Evolutionary conservation across 2,113 vertebrate species (phyloP).

Genomic region (Genyomyrus donnyi): DNA sequence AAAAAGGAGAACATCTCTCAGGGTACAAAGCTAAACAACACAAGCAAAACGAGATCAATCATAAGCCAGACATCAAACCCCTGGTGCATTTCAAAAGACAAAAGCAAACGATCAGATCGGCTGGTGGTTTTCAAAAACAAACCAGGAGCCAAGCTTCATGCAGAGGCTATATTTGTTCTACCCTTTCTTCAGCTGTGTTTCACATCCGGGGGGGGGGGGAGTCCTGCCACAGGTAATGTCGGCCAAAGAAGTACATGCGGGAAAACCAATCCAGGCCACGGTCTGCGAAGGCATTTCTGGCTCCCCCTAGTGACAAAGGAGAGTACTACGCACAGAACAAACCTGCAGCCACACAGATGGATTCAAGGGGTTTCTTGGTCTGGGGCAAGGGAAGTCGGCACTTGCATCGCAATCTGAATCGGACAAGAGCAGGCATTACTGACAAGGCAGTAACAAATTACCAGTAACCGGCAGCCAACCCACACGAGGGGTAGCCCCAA

Average conservation of each 20-base stretch:
- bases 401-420: conserved; percentile 76
- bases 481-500: neutral
- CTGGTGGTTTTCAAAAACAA: neutral
- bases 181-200: neutral
- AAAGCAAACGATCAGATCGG: neutral
- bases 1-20: neutral
- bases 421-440: conserved; percentile 54
- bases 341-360: conserved; percentile 84
- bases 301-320: conserved; percentile 24
- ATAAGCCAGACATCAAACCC: neutral
- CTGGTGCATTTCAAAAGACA: neutral
- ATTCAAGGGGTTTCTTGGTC: conserved; percentile 85
- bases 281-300: conserved; percentile 17
- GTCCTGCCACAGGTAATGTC: neutral
- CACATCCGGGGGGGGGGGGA: neutral
- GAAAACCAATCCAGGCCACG: neutral
- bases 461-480: neutral
- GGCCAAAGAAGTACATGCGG: neutral
- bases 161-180: neutral
- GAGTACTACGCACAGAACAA: conserved; percentile 60
- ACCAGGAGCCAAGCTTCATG: neutral
- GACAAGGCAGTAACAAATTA: neutral
- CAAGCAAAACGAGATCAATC: neutral
- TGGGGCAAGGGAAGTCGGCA: conserved; percentile 83
- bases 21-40: neutral